Conservation (phyloP, 2,888 invertebrate species). For the Caenorhabditis japonica region DNA sequence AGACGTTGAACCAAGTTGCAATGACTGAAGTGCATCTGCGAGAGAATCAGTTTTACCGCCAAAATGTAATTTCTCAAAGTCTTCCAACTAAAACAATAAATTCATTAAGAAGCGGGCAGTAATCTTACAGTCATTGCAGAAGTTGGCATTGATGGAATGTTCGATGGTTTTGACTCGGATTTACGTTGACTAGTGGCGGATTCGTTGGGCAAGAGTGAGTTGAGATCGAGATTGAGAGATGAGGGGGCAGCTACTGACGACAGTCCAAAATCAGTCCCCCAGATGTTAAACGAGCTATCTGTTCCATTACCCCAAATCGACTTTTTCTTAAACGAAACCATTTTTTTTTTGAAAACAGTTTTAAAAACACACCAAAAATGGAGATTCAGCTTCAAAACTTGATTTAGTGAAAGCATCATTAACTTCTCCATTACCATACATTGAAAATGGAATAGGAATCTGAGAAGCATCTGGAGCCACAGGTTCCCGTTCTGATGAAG, state of each 20-base stretch:
- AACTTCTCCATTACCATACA: constrained; percentile 23
- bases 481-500: constrained; percentile 41
- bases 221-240: constrained; percentile 6
- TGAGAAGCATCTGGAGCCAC: constrained; percentile 65
- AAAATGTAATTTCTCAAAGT: constrained; percentile 28
- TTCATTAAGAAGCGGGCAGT: not conserved
- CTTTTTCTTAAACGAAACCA: constrained; percentile 19
- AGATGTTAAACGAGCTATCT: constrained; percentile 27
- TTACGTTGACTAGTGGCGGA: not conserved
- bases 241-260: constrained; percentile 5
- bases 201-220: not conserved
- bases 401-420: constrained; percentile 10
- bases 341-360: too few species aligned
- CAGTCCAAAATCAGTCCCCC: constrained; percentile 41
- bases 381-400: constrained; percentile 37
- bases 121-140: constrained; percentile 36
- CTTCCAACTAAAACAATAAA: constrained; percentile 35
- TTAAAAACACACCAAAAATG: constrained; percentile 20
- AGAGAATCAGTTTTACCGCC: not conserved
- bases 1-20: not conserved
- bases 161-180: not conserved
- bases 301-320: constrained; percentile 44
- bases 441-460: constrained; percentile 62
- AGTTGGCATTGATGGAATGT: constrained; percentile 51
- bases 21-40: not conserved